These are phyloP conservation scores for Tenrec ecaudatus DNA, from an alignment of 2,113 vertebrate species.

Conservation along the genomic window DNA sequence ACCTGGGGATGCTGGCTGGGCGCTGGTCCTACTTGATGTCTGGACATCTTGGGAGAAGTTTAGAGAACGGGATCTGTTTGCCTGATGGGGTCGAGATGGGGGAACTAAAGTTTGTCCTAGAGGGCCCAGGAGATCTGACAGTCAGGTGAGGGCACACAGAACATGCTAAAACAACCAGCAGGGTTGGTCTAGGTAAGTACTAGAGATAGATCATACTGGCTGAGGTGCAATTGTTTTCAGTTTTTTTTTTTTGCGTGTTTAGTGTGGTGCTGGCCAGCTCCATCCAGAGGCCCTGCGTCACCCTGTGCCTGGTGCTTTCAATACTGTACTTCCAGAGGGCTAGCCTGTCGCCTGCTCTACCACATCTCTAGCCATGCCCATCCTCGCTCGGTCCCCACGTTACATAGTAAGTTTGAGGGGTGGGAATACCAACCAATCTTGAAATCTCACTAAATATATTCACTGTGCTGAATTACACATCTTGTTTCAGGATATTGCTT, in stretches of 20 bases:
- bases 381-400: background rate
- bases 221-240: background rate
- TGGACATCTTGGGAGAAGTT: background rate
- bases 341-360: background rate
- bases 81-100: background rate
- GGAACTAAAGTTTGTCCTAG: background rate
- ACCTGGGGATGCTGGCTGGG: background rate
- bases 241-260: background rate
- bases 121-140: background rate
- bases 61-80: background rate
- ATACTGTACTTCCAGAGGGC: background rate
- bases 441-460: background rate
- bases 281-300: background rate
- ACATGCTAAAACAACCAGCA: background rate
- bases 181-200: background rate
- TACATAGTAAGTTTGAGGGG: background rate
- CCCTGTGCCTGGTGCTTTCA: background rate
- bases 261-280: background rate
- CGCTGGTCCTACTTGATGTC: background rate
- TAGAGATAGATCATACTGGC: background rate
- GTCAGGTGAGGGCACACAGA: background rate
- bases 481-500: conserved; percentile 35
- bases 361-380: background rate
- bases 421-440: background rate
- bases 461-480: conserved; percentile 10